phyloP scores from a whole-genome alignment of 2,113 vertebrate genomes.

The Melanerpes formicivorus region DNA sequence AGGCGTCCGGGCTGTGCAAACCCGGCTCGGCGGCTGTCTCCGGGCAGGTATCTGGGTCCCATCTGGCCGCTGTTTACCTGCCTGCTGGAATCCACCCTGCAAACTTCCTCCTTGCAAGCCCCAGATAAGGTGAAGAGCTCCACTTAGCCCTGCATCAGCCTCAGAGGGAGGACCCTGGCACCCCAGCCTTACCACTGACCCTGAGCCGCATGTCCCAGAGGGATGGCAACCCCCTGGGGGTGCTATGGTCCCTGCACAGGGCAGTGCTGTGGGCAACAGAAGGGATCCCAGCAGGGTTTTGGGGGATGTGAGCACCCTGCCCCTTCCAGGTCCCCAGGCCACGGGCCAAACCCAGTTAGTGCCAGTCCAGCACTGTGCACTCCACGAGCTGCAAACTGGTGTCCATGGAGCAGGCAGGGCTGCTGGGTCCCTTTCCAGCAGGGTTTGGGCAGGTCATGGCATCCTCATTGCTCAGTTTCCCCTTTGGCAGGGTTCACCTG shows the following conservation, averaged over 20 bases:
- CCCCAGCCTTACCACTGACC: fast-evolving
- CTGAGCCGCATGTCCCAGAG: fast-evolving
- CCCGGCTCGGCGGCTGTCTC: neutral
- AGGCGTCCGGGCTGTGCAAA: neutral
- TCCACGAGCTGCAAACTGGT: neutral
- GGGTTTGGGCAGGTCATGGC: neutral
- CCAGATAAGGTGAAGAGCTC: neutral
- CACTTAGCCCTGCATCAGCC: fast-evolving
- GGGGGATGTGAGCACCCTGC: neutral
- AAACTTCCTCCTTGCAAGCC: slow-evolving; percentile 16
- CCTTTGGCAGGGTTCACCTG: neutral
- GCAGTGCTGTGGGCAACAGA: neutral
- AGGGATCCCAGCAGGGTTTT: fast-evolving
- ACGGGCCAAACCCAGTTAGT: neutral
- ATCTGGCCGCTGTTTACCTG: slow-evolving; percentile 63
- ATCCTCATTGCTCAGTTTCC: slow-evolving; percentile 6
- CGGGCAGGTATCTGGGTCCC: slow-evolving; percentile 33
- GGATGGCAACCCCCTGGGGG: fast-evolving
- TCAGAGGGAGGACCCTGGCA: fast-evolving
- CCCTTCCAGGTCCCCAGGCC: neutral
- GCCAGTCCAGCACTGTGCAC: neutral
- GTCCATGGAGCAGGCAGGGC: neutral
- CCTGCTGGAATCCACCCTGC: slow-evolving; percentile 38
- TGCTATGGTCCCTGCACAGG: neutral
- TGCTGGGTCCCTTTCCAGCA: neutral